phyloP scores from a whole-genome alignment of 2,888 invertebrate genomes.

The Ectobius pallidus region DNA sequence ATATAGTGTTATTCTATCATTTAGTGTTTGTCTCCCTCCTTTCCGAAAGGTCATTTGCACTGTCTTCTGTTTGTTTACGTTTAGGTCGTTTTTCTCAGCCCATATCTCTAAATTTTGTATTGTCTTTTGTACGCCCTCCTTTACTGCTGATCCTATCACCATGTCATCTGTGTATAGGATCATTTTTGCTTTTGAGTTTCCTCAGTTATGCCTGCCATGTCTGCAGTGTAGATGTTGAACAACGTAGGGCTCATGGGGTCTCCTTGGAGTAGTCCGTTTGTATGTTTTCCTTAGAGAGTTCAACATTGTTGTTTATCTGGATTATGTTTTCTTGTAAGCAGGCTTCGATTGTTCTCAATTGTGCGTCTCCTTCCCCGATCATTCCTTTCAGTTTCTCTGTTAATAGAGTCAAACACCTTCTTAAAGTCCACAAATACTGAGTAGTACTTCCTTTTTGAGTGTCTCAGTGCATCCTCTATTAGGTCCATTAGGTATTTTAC shows the following conservation, averaged over 20 bases:
- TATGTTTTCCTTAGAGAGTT: background rate
- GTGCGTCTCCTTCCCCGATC: background rate
- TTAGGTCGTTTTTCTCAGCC: background rate
- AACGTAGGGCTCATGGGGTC: background rate
- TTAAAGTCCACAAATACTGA: background rate
- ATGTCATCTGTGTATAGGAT: slow-evolving; percentile 14
- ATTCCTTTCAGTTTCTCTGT: background rate
- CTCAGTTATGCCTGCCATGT: background rate
- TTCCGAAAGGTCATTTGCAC: no score
- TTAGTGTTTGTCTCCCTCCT: background rate
- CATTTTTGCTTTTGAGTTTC: background rate
- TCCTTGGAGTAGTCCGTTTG: background rate
- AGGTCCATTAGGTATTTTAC: no score
- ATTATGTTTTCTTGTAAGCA: background rate
- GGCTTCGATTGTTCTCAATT: background rate
- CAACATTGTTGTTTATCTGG: background rate
- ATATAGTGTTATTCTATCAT: background rate
- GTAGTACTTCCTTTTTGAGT: no score
- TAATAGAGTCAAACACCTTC: no score
- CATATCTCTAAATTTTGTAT: background rate
- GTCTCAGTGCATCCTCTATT: no score
- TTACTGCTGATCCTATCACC: no score
- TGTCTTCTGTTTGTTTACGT: background rate
- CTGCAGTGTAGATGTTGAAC: background rate
- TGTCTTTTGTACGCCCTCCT: background rate